Conservation (phyloP, 2,113 vertebrate species). For the Hippocampus abdominalis region DNA sequence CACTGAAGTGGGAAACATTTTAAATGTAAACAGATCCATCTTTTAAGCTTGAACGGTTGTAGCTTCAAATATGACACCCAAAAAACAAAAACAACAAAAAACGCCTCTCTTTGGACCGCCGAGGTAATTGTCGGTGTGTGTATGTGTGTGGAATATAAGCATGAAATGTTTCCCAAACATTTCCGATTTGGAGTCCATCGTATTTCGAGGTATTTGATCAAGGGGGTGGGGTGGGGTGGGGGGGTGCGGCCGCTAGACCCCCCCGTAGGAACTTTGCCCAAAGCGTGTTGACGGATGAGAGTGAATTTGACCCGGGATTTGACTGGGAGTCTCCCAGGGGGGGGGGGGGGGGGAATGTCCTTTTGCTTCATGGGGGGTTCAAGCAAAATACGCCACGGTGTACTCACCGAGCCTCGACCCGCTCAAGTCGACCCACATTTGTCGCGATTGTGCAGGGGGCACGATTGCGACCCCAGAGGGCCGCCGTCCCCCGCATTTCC, state of each 20-base stretch:
- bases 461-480: no score
- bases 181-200: slow-evolving; percentile 47
- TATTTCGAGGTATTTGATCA: slow-evolving; percentile 72
- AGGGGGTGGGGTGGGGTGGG: slow-evolving; percentile 58
- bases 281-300: slow-evolving; percentile 56
- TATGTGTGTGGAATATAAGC: slow-evolving; percentile 62
- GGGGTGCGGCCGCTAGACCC: slow-evolving; percentile 36
- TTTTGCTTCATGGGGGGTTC: no score
- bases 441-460: no score
- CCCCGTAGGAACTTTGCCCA: slow-evolving; percentile 61
- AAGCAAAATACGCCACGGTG: no score
- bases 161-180: slow-evolving; percentile 64
- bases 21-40: slow-evolving; percentile 52
- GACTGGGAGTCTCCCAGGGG: no score
- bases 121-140: slow-evolving; percentile 68
- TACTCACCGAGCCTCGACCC: no score
- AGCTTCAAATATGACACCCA: slow-evolving; percentile 53
- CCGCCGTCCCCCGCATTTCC: no score
- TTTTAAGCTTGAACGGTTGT: slow-evolving; percentile 49
- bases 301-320: slow-evolving; percentile 60
- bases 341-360: no score
- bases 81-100: slow-evolving; percentile 10
- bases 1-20: slow-evolving; percentile 50
- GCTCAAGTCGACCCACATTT: no score
- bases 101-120: slow-evolving; percentile 72